Evolutionary conservation across 2,113 vertebrate species (phyloP), one percentile per base, ranked within the genome.

Genomic region (Sturnus vulgaris): DNA sequence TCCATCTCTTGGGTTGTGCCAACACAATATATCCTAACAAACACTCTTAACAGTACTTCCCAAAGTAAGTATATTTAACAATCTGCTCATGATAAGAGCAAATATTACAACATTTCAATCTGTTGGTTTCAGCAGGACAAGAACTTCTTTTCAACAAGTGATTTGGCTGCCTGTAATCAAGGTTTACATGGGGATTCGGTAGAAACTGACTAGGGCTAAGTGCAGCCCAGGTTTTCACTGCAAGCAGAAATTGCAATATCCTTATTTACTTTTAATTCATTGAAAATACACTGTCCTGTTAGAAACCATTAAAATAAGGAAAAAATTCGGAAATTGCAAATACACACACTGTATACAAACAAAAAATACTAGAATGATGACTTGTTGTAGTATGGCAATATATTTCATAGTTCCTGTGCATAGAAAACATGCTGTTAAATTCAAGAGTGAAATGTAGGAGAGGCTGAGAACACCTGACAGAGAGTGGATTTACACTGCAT

Each of bases 21-120:
- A 59, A 66, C 7, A 80, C 7, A 86, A 33, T 46, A 37, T 11
- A 68, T 11, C 56, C 46, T 5, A 57, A 77, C 19, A 9, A 57
- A 35, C 50, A 47, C 31, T 39, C 52, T 40, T 70, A 5, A 33
- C 7, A 52, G 11, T 15, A 28, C 63, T 80, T 90, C 50, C 20
- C 35, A 31, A 77, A 92, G 27, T 31, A 72, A 83, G 61, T n/a
- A 6, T 49, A 53, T 65, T 91, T 88, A 91, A 79, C n/a, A 25
- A 27, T 33, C 63, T 79, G 18, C 22, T 84, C 15, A 10, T 23
- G 61, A 11, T 30, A 79, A 53, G 31, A 56, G 20, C 69, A 86
- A 78, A 71, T 42, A 84, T 33, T 70, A 28, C 31, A 88, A 53
- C 46, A 82, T 56, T 61, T 76, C 61, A 31, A 56, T 24, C 33